Evolutionary conservation across 2,888 invertebrate species (phyloP), one percentile per base, ranked within the genome.

Genomic region (Metalampra italica): DNA sequence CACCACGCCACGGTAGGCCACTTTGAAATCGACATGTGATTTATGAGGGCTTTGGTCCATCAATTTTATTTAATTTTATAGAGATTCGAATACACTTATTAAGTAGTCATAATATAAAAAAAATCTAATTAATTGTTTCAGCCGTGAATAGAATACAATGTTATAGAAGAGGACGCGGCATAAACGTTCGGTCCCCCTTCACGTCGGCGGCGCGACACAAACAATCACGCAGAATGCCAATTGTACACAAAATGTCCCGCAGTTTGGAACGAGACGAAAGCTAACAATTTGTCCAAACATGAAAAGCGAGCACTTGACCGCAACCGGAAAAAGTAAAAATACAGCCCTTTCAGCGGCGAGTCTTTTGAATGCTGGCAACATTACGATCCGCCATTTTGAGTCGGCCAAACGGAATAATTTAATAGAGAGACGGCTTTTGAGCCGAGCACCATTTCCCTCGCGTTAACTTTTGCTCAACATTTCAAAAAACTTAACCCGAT

Each of bases 401-500:
- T 66, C 77, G 74, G 50, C 78, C 71, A 78, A 71, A 76, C 74
- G 83, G 82, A 84, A 84, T 83, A 83, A 84, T 84, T 84, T 82
- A 84, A 84, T 83, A 82, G 80, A 82, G 76, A 71, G 70, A 68
- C 71, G 68, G 68, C 73, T 73, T 77, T 78, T 73, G 68, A 71
- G 64, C 65, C 61, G 62, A 63, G 67, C 66, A 56, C 65, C 68
- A 66, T 72, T 75, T 68, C 64, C 66, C 59, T 64, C 67, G 62
- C 61, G 68, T 63, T 52, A 53, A 56, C 53, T 54, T 43, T 43
- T 42, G 7, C 52, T 52, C 54, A 52, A 54, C 54, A 52, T 7
- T 37, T 37, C 2, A 37, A 13, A 9, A 37, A 37, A 37, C 9
- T 22, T 22, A 22, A 22, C 22, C 22, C 22, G 22, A 2, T n/a